These are phyloP conservation scores for Chinchilla lanigera DNA, from an alignment of 2,113 vertebrate species.

Conservation along the genomic window DNA sequence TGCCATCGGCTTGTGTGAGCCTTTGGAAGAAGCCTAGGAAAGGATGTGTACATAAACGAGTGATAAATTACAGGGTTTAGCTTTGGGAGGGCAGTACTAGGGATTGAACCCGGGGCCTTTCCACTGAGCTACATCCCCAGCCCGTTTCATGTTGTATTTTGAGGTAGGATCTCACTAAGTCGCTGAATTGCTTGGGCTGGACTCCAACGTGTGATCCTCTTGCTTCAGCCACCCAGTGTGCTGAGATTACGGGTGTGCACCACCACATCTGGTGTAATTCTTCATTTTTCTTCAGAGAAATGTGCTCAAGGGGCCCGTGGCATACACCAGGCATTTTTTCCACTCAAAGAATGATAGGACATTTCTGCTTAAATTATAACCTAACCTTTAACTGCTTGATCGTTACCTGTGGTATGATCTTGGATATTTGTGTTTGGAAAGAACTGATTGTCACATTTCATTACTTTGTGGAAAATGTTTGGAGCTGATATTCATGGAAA, in stretches of 20 bases:
- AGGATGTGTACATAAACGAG: background rate
- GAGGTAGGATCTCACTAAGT: background rate
- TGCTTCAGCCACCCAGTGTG: background rate
- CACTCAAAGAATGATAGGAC: background rate
- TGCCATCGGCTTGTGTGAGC: background rate
- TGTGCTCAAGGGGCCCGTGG: background rate
- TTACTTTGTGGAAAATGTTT: slow-evolving; percentile 5
- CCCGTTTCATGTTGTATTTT: background rate
- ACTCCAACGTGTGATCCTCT: background rate
- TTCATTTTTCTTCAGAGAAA: background rate
- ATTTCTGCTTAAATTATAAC: background rate
- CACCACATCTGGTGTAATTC: background rate
- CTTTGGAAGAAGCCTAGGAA: background rate
- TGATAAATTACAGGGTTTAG: background rate
- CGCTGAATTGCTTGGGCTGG: background rate
- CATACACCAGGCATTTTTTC: background rate
- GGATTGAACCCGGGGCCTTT: background rate
- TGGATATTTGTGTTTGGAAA: background rate
- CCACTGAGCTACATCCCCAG: background rate
- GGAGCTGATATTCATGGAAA: background rate
- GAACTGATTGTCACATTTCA: background rate
- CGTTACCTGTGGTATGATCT: background rate
- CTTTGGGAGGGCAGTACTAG: background rate
- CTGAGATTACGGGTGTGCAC: background rate
- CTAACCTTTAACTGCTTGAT: background rate